Base-by-base conservation (phyloP, 2,888 invertebrate species). In the Pogonocherus hispidulus region DNA sequence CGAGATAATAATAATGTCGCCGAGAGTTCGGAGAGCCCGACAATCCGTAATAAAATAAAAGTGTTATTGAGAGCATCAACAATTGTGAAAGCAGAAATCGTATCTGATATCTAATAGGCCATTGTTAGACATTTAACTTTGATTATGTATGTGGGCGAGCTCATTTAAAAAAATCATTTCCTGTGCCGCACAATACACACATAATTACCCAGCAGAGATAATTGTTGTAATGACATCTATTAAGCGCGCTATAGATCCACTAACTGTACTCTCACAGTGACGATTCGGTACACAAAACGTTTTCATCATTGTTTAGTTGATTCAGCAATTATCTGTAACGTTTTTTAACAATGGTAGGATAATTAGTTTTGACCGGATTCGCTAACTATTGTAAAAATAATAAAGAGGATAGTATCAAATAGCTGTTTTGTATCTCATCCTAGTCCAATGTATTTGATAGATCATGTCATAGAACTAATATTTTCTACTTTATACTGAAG, bases 61-160 rank as follows among this genome's bases (percentile, higher is more conserved):
- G 77, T 77, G 77, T 80, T 81, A 82, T 81, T 80, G 81, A 79
- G 78, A 79, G 78, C 79, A 78, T 77, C 80, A 78, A 79, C 80
- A 80, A 81, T 81, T 79, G 82, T 82, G 81, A 82, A 82, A 82
- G 82, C 80, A 76, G 78, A 80, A 81, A 80, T 80, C 75, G 80
- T 81, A 82, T 81, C 82, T 79, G 80, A 81, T 80, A 79, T 81
- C 83, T 84, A 85, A 85, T 85, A 80, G 85, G 81, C 84, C 82
- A 85, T 85, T 85, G 85, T 85, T 84, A 84, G 83, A 84, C 83
- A 82, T 84, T 85, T 85, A 85, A 83, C 81, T 84, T 83, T 85
- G 85, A 85, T 85, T 85, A 83, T 82, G 82, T 79, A 86, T 86
- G 85, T 86, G 85, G 85, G 85, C 84, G 85, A 85, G 85, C 83